Conservation (phyloP, 1,140 invertebrate genomes). For the Hydropsyche tenuis region DNA sequence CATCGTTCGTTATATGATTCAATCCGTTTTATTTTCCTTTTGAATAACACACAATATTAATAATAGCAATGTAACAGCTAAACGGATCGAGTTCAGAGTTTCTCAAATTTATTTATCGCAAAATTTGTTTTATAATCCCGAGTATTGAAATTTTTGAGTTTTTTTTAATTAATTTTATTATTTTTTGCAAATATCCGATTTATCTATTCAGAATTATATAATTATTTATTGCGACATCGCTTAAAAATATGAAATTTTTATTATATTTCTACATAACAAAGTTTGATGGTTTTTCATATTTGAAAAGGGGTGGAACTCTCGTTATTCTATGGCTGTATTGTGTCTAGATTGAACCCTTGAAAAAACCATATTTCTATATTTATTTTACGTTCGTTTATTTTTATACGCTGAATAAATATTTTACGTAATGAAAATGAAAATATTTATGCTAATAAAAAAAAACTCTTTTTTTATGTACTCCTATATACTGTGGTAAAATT, state of each 20-base stretch:
- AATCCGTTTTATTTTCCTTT: slow-evolving; percentile 29
- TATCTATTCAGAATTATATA: no score
- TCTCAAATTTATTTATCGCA: not conserved
- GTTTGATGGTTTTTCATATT: not conserved
- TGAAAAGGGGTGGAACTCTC: slow-evolving; percentile 1
- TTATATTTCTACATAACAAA: not conserved
- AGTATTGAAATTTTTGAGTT: no score
- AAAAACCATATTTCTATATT: not conserved
- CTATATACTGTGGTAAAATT: not conserved
- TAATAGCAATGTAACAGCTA: not conserved
- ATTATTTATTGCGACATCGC: no score
- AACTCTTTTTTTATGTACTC: no score
- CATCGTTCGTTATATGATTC: slow-evolving; percentile 43
- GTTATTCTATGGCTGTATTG: not conserved
- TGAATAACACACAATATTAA: slow-evolving; percentile 15
- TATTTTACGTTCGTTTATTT: not conserved
- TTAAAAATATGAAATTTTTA: no score
- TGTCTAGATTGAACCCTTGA: no score
- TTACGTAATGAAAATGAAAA: not conserved
- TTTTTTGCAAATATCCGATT: no score
- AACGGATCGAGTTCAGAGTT: not conserved
- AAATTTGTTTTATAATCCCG: no score
- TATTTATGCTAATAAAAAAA: not conserved
- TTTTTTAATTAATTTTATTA: no score
- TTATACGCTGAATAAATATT: not conserved